Base-by-base conservation (phyloP, 2,797 vertebrate genomes). In the Bufotes viridis region DNA sequence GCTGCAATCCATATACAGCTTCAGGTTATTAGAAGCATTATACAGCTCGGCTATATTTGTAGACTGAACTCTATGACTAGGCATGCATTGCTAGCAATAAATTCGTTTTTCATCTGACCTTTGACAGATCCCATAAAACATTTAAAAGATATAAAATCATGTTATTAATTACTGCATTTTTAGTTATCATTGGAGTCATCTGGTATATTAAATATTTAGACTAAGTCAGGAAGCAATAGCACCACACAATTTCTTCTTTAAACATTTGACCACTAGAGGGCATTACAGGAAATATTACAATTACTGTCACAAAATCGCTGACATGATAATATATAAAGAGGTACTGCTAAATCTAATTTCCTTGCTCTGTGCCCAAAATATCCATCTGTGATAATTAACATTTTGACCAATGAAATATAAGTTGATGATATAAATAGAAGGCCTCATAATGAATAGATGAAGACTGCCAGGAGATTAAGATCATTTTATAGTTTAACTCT, bases 181-280 rank as follows among this genome's bases (percentile, higher is more conserved):
- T 20, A 60, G 58, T 26, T 57, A 78, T n/a, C 9, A 17, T 24
- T n/a, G 10, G 11, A 67, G 12, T 60, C 42, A 15, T 49, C 15
- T 8, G 18, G 11, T 26, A 24, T 26, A 24, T 15, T 7, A 69
- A 67, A 82, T 17, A 82, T 60, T 60, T 13, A 17, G 4, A 42
- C 53, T 55, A 11, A 65, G 9, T 20, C 34, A 34, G 7, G 6
- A 72, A 74, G n/a, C 22, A 69, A 20, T 9, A 29, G 24, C 9
- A 17, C 61, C 22, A 20, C 20, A 2, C 24, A 34, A 42, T 74
- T 22, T 49, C 55, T 51, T 63, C 22, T 61, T 69, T 22, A 78
- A 81, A 80, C 58, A 63, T 87, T 78, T 79, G 22, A 57, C 88
- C 88, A 89, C 84, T 89, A 89, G 88, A 87, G 84, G 84, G 86